These are phyloP conservation scores for Tapirus indicus DNA, from an alignment of 2,797 vertebrate species.

Conservation along the genomic window DNA sequence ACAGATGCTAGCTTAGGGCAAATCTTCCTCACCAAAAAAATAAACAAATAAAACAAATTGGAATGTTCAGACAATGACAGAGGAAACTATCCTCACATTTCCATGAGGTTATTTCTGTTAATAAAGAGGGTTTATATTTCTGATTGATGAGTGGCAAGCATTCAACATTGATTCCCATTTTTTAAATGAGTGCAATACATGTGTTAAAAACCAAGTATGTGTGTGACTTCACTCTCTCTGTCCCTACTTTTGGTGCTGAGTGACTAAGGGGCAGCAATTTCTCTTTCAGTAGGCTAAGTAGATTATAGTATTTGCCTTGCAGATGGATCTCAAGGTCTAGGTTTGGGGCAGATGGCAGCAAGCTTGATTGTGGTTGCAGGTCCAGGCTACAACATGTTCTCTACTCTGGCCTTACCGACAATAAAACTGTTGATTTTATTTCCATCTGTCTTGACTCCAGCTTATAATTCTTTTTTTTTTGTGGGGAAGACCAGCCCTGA, in stretches of 20 bases:
- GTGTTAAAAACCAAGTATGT: background rate
- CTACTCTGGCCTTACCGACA: background rate
- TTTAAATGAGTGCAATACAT: background rate
- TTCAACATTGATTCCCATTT: background rate
- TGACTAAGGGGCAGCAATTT: background rate
- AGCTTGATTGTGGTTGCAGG: background rate
- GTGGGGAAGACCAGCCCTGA: no score
- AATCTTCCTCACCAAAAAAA: no score
- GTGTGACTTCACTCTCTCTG: background rate
- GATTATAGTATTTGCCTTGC: background rate
- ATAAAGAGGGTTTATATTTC: background rate
- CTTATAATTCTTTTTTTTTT: background rate
- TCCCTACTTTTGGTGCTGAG: background rate
- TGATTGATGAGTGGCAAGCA: background rate
- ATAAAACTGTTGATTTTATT: background rate
- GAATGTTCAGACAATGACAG: background rate
- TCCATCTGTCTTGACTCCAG: background rate
- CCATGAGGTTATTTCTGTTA: background rate
- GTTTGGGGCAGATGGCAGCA: background rate
- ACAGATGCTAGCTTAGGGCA: no score
- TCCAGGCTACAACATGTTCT: background rate
- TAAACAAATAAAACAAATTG: background rate
- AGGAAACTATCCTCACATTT: background rate
- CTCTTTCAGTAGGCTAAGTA: background rate
- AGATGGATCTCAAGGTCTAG: background rate